Evolutionary conservation across 2,797 vertebrate genomes (phyloP), one percentile per base, ranked within the genome.

Genomic region (Anabas testudineus): DNA sequence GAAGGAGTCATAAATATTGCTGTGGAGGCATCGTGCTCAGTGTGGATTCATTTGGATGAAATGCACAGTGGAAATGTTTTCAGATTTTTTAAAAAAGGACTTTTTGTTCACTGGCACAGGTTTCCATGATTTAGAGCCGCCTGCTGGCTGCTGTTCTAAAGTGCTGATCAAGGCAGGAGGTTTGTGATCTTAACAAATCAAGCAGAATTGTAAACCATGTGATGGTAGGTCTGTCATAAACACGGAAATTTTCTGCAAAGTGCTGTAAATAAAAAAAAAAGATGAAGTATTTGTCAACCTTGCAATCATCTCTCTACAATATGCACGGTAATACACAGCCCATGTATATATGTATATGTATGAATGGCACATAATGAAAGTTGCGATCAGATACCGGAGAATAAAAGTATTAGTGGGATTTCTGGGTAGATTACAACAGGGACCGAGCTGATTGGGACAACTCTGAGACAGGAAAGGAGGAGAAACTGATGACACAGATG

Each of bases 181-280:
- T 71, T 78, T 70, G 60, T 76, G 68, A 74, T 82, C 53, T 66
- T 52, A 60, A 85, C 59, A 78, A 77, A 78, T 81, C 32, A 43
- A 67, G 51, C 51, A 3, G 54, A 66, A 76, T 64, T 84, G 71
- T 83, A 74, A 78, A 84, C n/a, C 30, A n/a, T 41, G 19, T 45
- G 42, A 56, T 58, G 46, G 69, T 60, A 49, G 66, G 52, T 75
- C 42, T 77, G 76, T 78, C 24, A 32, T 58, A 10, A 49, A 71
- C 60, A 32, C n/a, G 42, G 79, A 55, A 21, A 54, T 69, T 66
- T 39, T 52, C 73, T 81, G 55, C 78, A 71, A 28, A 81, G 78
- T 83, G 82, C 81, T 88, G 86, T 91, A 84, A 89, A 91, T 90
- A 87, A 89, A 90, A 2, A 90, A 2, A 67, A 54, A 49, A 42